Evolutionary conservation across 2,888 invertebrate genomes (phyloP), one percentile per base, ranked within the genome.

Genomic region (Neoascia interrupta): DNA sequence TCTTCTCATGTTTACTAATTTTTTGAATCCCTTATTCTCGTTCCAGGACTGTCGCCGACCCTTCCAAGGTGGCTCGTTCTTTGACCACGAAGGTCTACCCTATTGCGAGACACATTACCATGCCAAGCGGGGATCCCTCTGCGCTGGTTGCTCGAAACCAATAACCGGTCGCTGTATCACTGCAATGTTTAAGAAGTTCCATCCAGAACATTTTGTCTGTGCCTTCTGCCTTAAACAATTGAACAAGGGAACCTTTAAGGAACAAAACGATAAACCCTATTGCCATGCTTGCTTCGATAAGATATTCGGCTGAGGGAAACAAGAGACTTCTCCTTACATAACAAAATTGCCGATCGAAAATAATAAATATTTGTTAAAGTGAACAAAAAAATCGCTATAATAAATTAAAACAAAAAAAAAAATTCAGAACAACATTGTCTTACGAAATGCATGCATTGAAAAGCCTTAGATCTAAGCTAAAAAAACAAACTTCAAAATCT

Each of bases 91-190:
- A 87, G 98, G 98, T 11, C 92, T 96, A 84, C 99, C 99, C 0
- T 98, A 98, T 89, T 99, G 99, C 89, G 99, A 99, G 90, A 97
- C 97, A 0, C 99, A 99, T 89, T 99, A 99, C 90, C 99, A 99
- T 90, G 95, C 97, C 82, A 97, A 97, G 87, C 92, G 97, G 23
- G 99, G 99, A 58, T 98, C 98, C 0, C 92, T 99, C 4, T 99
- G 99, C 89, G 97, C 97, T 79, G 97, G 97, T 80, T 99, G 99
- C 89, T 97, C 97, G 88, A 97, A 98, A 86, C 98, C 99, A 11
- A 98, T 99, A 85, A 96, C 96, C 54, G 97, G 97, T 64, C 94
- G 99, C 31, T 99, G 99, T 90, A 98, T 99, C 88, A 99, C 99
- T 0, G 99, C 99, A 81, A 98, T 99, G 98, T 98, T 97, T 90